Evolutionary conservation across 23 tunicate species (phyloP).

Genomic region (Halocynthia roretzi): DNA sequence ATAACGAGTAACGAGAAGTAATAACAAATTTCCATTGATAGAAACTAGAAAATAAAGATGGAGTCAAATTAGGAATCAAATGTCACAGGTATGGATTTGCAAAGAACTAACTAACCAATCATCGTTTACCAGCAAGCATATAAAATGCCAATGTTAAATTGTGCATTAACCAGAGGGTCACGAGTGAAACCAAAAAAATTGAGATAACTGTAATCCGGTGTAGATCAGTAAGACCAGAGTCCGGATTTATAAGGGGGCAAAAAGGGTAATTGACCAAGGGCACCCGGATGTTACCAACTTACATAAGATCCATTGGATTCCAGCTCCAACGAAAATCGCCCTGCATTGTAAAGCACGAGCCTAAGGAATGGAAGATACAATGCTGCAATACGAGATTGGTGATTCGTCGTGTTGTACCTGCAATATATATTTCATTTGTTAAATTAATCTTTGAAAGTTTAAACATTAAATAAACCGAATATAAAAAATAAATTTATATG

Average conservation of each 20-base stretch:
- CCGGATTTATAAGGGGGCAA: too few species aligned
- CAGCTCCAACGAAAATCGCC: constrained; percentile 8
- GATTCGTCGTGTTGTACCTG: constrained; percentile 44
- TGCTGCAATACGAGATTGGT: constrained; percentile 64
- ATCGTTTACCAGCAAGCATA: too few species aligned
- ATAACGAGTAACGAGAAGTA: neutral
- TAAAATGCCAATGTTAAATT: too few species aligned
- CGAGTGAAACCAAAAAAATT: too few species aligned
- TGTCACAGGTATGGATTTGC: too few species aligned
- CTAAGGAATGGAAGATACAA: constrained; percentile 82
- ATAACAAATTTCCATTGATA: neutral
- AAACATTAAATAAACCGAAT: neutral
- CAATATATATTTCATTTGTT: neutral
- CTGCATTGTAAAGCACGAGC: constrained; percentile 64
- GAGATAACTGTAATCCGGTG: too few species aligned
- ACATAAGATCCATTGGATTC: constrained; percentile 15
- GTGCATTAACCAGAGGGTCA: too few species aligned
- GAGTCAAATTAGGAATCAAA: too few species aligned
- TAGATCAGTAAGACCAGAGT: too few species aligned
- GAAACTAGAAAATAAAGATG: neutral
- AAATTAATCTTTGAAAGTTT: neutral
- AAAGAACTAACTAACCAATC: too few species aligned
- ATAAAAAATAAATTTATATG: neutral
- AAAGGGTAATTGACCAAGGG: too few species aligned
- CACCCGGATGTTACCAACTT: constrained; percentile 10